A percentile compares a stretch with the other conserved stretches of the same genome.
Evolutionary conservation across 2,888 invertebrate genomes (phyloP).

Genomic region (Odontocolon sp.): DNA sequence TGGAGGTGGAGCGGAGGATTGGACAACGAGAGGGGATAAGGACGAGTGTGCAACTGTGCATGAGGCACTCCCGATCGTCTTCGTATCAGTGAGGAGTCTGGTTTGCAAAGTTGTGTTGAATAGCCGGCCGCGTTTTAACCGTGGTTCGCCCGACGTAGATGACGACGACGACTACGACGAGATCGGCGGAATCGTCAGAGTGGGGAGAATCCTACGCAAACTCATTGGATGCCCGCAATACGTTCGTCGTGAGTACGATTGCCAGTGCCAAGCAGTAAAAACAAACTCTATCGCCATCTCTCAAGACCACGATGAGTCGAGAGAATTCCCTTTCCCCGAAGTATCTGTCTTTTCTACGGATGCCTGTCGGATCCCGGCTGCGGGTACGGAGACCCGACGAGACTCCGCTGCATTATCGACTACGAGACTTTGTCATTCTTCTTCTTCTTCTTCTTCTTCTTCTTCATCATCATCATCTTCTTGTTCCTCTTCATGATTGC

Average conservation of each 20-base stretch:
- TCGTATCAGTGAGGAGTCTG: background rate
- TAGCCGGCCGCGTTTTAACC: background rate
- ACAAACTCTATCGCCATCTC: constrained; percentile 47
- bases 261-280: constrained; percentile 19
- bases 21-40: constrained; percentile 37
- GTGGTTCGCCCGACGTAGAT: background rate
- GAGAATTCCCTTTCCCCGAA: background rate
- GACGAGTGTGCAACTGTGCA: constrained; percentile 8
- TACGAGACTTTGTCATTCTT: background rate
- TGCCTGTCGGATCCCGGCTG: constrained; percentile 4
- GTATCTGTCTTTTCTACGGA: constrained; percentile 21
- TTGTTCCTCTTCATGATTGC: background rate
- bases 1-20: constrained; percentile 4
- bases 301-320: constrained; percentile 8
- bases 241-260: background rate
- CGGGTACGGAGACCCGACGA: constrained; percentile 34
- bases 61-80: background rate
- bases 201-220: constrained; percentile 60
- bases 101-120: background rate
- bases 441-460: background rate
- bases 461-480: background rate
- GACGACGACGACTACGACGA: background rate
- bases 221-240: constrained; percentile 52
- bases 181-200: constrained; percentile 13
- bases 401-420: constrained; percentile 50